Percentiles rank a stretch among this genome's conserved stretches.
Evolutionary conservation across 2,113 vertebrate species (phyloP).

Genomic region (Upupa epops): DNA sequence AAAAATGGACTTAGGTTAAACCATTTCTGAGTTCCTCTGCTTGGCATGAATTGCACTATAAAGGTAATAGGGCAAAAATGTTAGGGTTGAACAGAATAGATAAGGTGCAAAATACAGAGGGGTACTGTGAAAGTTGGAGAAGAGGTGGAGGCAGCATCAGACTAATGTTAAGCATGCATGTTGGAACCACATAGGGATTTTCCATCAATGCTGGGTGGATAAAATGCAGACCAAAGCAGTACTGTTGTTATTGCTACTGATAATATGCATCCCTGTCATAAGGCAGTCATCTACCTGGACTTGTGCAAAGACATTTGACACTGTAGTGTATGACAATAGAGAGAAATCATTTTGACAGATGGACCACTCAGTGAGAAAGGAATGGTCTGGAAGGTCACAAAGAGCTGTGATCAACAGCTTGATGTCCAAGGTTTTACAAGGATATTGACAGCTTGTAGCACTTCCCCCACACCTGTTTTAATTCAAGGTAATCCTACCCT

Average conservation of each 20-base stretch:
- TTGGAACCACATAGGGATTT: not conserved
- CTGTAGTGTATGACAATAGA: too few species aligned
- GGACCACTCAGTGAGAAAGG: not conserved
- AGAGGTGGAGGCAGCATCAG: not conserved
- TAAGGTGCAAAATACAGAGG: not conserved
- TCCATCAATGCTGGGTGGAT: not conserved
- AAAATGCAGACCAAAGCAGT: not conserved
- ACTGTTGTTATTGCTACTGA: not conserved
- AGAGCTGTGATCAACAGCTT: too few species aligned
- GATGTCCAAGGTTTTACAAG: not conserved
- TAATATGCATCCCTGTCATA: not conserved
- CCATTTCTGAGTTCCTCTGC: not conserved
- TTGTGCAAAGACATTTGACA: too few species aligned
- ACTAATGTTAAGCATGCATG: not conserved
- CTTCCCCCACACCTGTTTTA: not conserved
- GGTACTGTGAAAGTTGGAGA: not conserved
- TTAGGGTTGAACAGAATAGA: not conserved
- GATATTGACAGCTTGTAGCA: not conserved
- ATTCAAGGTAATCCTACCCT: not conserved
- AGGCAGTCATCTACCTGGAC: not conserved
- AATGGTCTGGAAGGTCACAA: too few species aligned
- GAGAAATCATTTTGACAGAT: too few species aligned
- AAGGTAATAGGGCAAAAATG: not conserved
- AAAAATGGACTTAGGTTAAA: not conserved
- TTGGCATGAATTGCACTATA: not conserved